These are phyloP conservation scores for Nixonia krombeini DNA, from an alignment of 1,140 invertebrate genomes.

Conservation along the genomic window DNA sequence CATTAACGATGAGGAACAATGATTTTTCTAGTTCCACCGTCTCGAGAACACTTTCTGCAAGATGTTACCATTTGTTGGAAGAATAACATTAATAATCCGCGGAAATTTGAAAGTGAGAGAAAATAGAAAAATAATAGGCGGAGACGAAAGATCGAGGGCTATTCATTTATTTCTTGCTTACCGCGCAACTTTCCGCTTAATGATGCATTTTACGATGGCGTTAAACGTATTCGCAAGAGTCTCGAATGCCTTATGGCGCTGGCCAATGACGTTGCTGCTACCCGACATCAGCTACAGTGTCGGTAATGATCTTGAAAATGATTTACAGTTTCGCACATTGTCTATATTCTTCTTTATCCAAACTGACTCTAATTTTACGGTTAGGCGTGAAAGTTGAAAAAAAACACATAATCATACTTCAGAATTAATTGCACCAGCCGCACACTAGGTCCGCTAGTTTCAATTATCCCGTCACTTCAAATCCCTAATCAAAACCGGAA, in stretches of 20 bases:
- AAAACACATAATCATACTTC: no score
- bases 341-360: conserved; percentile 24
- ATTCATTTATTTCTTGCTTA: conserved; percentile 12
- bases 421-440: no score
- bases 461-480: no score
- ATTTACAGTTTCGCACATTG: conserved; percentile 49
- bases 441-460: no score
- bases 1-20: no score
- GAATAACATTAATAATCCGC: no score
- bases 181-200: conserved; percentile 22
- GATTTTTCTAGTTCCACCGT: no score
- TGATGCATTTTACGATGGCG: conserved; percentile 33
- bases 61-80: no score
- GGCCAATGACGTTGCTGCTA: conserved; percentile 6
- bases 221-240: conserved; percentile 36
- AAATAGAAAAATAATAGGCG: not conserved
- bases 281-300: conserved; percentile 9
- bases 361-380: not conserved
- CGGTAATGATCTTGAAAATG: conserved; percentile 45
- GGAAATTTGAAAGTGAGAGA: not conserved
- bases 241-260: conserved; percentile 7
- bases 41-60: no score
- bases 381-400: no score
- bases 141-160: conserved; percentile 1
- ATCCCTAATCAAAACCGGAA: no score